These are phyloP conservation scores for Hippocampus zosterae DNA, from an alignment of 2,113 vertebrate genomes.

Conservation along the genomic window DNA sequence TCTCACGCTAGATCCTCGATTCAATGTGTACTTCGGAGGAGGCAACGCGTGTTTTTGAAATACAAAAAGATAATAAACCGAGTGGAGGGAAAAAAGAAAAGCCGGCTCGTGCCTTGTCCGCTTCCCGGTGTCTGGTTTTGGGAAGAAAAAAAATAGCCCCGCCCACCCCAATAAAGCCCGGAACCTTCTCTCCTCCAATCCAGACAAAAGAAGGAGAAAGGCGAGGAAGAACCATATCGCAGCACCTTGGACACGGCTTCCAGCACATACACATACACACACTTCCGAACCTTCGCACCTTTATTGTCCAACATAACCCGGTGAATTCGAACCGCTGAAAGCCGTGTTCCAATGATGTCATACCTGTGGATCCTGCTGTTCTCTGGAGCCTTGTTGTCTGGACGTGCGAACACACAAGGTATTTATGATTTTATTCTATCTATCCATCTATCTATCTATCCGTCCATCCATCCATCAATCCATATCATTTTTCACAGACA, in stretches of 20 bases:
- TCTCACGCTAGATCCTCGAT: not conserved
- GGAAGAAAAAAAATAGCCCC: constrained; percentile 26
- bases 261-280: constrained; percentile 22
- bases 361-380: constrained; percentile 74
- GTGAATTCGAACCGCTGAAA: constrained; percentile 41
- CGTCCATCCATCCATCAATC: not conserved
- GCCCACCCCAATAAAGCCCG: constrained; percentile 59
- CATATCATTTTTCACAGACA: not conserved
- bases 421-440: constrained; percentile 30
- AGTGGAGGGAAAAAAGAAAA: too few relatives aligned
- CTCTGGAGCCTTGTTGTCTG: constrained; percentile 61
- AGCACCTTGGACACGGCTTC: constrained; percentile 42
- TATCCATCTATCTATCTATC: constrained; percentile 17
- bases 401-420: constrained; percentile 61
- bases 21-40: not conserved
- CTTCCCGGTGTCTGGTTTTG: constrained; percentile 16
- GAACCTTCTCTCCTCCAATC: constrained; percentile 50
- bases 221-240: constrained; percentile 31
- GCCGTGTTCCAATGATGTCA: constrained; percentile 68
- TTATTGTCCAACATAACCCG: constrained; percentile 26
- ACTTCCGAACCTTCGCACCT: constrained; percentile 35
- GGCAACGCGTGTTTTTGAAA: too few relatives aligned
- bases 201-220: constrained; percentile 56
- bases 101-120: not conserved
- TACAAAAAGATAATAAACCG: too few relatives aligned